phyloP scores from a whole-genome alignment of 2,888 invertebrate genomes.

The Agrochola litura region DNA sequence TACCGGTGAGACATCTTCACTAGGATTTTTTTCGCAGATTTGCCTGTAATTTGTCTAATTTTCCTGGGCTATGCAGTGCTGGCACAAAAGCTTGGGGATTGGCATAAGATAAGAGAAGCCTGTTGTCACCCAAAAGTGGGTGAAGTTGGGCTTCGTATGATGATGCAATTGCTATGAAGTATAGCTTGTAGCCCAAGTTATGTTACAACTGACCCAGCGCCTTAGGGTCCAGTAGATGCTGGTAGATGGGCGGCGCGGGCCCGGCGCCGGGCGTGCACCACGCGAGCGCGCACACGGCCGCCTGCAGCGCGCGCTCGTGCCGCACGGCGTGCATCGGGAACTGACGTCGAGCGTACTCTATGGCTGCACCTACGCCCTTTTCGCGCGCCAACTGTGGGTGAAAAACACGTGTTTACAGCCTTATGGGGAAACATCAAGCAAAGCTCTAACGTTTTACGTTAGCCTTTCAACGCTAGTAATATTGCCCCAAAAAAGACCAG shows the following conservation, averaged over 20 bases:
- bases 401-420: neutral
- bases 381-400: slow-evolving; percentile 79
- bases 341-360: slow-evolving; percentile 95
- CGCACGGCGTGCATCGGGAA: slow-evolving; percentile 92
- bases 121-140: neutral
- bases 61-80: neutral
- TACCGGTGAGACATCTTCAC: no score
- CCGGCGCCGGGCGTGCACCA: slow-evolving; percentile 83
- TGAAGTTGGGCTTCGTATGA: neutral
- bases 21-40: neutral
- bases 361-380: slow-evolving; percentile 94
- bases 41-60: neutral
- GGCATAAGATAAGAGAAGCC: neutral
- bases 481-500: neutral
- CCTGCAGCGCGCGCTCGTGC: slow-evolving; percentile 86
- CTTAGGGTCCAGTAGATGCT: slow-evolving; percentile 79
- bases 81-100: neutral
- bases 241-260: slow-evolving; percentile 80
- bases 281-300: slow-evolving; percentile 86
- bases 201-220: slow-evolving; percentile 76
- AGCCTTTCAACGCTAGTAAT: neutral
- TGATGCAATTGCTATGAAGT: neutral
- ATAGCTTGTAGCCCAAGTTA: neutral
- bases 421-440: neutral
- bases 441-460: neutral